Conservation (phyloP, 2,113 vertebrate species). For the Tachysurus fulvidraco region DNA sequence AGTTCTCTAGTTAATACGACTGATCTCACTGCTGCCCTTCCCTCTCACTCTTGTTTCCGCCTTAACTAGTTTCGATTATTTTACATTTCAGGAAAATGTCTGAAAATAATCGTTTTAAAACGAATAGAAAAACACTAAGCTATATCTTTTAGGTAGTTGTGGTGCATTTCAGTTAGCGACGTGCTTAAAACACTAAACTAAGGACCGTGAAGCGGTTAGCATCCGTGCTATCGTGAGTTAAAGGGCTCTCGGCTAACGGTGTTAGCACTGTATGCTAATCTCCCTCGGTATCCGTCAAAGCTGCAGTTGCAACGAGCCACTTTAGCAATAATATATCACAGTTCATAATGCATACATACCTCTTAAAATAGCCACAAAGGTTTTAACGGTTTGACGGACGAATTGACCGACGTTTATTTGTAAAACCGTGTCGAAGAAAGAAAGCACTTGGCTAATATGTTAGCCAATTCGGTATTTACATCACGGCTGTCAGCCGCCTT, state of each 20-base stretch:
- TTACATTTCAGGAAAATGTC: not conserved
- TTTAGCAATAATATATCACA: not conserved
- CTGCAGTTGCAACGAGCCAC: too few relatives aligned
- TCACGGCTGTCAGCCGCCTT: conserved; percentile 17
- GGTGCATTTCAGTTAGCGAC: not conserved
- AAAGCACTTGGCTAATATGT: conserved; percentile 16
- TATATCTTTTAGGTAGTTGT: not conserved
- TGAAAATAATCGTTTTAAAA: not conserved
- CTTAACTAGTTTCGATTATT: not conserved
- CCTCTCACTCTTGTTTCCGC: not conserved
- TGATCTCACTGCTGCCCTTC: not conserved
- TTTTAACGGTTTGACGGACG: not conserved
- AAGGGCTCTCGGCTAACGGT: not conserved
- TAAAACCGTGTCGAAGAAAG: not conserved
- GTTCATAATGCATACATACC: conserved; percentile 13
- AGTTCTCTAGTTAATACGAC: not conserved
- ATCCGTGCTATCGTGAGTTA: not conserved
- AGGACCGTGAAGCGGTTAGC: not conserved
- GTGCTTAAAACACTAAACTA: not conserved
- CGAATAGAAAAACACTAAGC: not conserved
- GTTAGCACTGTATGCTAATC: conserved; percentile 8
- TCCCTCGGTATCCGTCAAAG: not conserved
- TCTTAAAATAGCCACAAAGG: not conserved
- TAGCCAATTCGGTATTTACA: conserved; percentile 28
- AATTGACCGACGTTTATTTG: not conserved